Conservation (phyloP, 2,113 vertebrate genomes). For the Illadopsis cleaveri region DNA sequence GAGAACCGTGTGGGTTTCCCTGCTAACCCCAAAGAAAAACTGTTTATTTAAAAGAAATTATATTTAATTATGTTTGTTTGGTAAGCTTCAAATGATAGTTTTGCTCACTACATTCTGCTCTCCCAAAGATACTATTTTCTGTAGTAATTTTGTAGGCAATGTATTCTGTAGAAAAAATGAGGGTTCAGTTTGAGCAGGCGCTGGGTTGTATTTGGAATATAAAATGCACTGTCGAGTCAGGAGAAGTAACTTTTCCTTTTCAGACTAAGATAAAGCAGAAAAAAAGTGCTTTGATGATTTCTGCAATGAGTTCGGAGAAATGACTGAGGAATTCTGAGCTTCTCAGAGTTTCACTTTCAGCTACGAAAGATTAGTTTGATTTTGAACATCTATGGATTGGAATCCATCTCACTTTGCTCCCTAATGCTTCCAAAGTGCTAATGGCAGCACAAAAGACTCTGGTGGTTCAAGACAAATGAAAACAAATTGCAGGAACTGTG, state of each 20-base stretch:
- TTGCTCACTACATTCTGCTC: background rate
- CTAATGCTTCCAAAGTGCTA: conserved; percentile 65
- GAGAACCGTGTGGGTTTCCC: conserved; percentile 35
- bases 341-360: conserved; percentile 15
- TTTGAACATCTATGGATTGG: conserved; percentile 44
- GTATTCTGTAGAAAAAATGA: conserved; percentile 1
- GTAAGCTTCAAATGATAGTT: background rate
- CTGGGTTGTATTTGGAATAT: conserved; percentile 30
- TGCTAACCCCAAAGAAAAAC: background rate
- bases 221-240: conserved; percentile 19
- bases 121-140: background rate
- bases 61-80: background rate
- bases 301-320: conserved; percentile 29
- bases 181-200: background rate
- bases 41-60: background rate
- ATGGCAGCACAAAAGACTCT: conserved; percentile 52
- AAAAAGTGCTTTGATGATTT: conserved; percentile 24
- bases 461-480: conserved; percentile 50
- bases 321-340: conserved; percentile 45
- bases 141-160: background rate
- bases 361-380: conserved; percentile 50
- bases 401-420: conserved; percentile 59
- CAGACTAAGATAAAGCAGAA: conserved; percentile 34
- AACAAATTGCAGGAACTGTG: conserved; percentile 55
- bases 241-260: conserved; percentile 30